Percentiles rank a stretch among this genome's conserved stretches.
phyloP scores from a whole-genome alignment of 2,797 vertebrate genomes.

The Pseudotriccus pelzelni region DNA sequence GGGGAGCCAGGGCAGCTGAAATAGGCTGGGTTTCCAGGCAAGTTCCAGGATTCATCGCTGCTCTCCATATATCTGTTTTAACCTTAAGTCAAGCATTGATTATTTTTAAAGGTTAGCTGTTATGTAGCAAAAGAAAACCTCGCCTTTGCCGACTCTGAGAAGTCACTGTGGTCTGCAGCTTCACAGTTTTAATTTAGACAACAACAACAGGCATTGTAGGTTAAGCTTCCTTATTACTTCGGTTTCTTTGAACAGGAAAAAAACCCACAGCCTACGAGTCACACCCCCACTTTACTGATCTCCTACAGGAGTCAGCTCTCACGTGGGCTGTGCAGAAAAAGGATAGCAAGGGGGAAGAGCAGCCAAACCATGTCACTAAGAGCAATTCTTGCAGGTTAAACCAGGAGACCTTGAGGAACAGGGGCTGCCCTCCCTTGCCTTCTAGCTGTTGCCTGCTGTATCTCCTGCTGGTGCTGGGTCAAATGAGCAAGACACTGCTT shows the following conservation, averaged over 20 bases:
- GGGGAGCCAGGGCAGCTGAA: not conserved
- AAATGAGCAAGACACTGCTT: not conserved
- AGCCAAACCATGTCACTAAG: not conserved
- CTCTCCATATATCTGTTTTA: not conserved
- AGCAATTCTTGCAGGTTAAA: not conserved
- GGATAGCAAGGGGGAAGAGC: not conserved
- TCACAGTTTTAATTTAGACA: conserved; percentile 8
- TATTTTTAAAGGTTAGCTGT: conserved; percentile 63
- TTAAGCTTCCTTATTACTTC: not conserved
- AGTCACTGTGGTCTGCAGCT: not conserved
- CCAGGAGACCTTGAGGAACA: not conserved
- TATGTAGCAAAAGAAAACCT: conserved; percentile 1
- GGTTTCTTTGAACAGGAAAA: not conserved
- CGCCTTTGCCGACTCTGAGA: not conserved
- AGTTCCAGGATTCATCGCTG: not conserved
- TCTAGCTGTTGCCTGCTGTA: not conserved
- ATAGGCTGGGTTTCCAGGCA: not conserved
- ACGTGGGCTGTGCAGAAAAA: not conserved
- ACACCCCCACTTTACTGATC: not conserved
- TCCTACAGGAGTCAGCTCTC: not conserved
- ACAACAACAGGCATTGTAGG: not conserved
- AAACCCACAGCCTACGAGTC: not conserved
- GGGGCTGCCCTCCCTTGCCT: not conserved
- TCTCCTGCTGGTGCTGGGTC: not conserved
- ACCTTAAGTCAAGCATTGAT: conserved; percentile 33